Evolutionary conservation across 2,113 vertebrate genomes (phyloP).

Genomic region (Tenebrosternarchus preto): DNA sequence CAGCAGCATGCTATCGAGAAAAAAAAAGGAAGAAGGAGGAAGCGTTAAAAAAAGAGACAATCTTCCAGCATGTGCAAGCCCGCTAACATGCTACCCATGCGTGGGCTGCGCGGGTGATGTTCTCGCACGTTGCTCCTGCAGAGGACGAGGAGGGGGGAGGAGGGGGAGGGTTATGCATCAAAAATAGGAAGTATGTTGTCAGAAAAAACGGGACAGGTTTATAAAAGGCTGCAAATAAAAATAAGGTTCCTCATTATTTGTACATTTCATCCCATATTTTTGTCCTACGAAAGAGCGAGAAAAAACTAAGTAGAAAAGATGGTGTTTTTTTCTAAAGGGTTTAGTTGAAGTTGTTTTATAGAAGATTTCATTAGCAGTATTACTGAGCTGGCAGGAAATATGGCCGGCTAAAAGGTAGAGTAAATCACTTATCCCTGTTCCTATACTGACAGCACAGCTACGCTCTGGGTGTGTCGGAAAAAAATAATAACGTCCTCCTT

Average conservation of each 20-base stretch:
- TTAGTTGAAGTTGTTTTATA: background rate
- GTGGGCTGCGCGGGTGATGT: background rate
- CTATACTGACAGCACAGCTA: conserved; percentile 6
- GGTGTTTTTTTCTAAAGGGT: background rate
- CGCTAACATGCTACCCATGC: background rate
- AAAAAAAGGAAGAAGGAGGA: background rate
- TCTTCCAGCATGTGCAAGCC: background rate
- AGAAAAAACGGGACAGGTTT: conserved; percentile 26
- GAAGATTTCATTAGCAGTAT: conserved; percentile 50
- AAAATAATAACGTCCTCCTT: conserved; percentile 9
- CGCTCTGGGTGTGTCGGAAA: background rate
- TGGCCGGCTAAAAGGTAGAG: conserved; percentile 24
- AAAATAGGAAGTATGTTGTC: conserved; percentile 26
- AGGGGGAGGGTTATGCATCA: conserved; percentile 7
- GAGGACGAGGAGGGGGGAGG: too few relatives aligned
- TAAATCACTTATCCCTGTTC: conserved; percentile 42
- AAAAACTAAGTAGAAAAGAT: too few relatives aligned
- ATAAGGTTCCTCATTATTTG: background rate
- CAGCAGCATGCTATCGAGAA: conserved; percentile 47
- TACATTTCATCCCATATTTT: conserved; percentile 11
- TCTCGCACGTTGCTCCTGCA: background rate
- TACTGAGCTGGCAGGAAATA: conserved; percentile 21
- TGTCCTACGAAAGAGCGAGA: background rate
- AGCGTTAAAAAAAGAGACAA: background rate
- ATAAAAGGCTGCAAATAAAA: background rate